Percentiles rank a stretch among this genome's conserved stretches.
phyloP scores from a whole-genome alignment of 2,797 vertebrate genomes.

The Podarcis siculus region DNA sequence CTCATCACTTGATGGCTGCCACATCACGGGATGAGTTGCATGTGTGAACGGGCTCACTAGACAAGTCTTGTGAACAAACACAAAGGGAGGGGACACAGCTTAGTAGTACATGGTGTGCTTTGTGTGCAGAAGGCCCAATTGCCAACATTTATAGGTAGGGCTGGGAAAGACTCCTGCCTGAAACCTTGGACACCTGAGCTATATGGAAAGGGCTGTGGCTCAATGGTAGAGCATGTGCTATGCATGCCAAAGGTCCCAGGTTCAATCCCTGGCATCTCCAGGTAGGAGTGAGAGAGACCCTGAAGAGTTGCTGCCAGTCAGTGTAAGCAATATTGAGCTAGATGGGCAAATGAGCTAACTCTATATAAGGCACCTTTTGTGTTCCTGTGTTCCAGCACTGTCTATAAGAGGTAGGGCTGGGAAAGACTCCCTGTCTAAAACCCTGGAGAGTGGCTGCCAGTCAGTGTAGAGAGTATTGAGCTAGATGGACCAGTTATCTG shows the following conservation, averaged over 20 bases:
- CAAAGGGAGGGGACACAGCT: too few species aligned
- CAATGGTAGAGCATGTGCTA: too few species aligned
- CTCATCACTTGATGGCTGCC: background rate
- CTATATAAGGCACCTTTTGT: too few species aligned
- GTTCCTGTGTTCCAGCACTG: background rate
- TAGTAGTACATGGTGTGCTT: background rate
- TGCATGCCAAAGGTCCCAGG: too few species aligned
- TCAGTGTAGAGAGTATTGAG: background rate
- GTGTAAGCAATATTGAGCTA: too few species aligned
- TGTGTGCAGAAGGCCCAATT: background rate
- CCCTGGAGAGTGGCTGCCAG: background rate
- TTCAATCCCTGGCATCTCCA: too few species aligned
- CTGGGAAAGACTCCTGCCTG: background rate
- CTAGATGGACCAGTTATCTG: background rate
- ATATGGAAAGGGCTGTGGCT: too few species aligned
- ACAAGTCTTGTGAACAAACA: background rate
- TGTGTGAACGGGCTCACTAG: too few species aligned
- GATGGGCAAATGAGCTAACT: too few species aligned
- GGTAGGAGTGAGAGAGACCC: too few species aligned
- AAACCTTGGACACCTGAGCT: background rate
- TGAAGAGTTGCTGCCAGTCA: too few species aligned
- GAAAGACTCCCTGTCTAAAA: background rate
- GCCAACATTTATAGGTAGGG: background rate
- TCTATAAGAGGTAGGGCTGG: background rate
- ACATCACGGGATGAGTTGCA: background rate